Evolutionary conservation across 2,888 invertebrate species (phyloP), one percentile per base, ranked within the genome.

Genomic region (Anoplius nigerrimus): DNA sequence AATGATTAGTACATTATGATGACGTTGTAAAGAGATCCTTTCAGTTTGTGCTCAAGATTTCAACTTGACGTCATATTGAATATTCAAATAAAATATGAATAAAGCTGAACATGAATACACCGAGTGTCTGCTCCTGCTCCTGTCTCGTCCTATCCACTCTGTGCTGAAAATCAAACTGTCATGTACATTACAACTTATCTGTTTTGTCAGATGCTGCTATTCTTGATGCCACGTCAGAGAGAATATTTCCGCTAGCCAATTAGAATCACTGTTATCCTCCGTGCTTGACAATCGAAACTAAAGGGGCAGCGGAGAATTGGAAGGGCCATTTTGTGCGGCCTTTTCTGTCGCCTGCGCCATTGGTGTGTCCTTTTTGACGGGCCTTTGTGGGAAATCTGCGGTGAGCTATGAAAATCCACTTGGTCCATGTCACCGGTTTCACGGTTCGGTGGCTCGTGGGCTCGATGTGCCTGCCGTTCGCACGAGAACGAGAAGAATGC

Each of bases 391-490:
- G 74, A 66, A 78, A 70, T 75, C 57, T 67, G 64, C 69, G 63
- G 72, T 51, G 60, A 70, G 55, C 59, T 55, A 71, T 58, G 76
- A 79, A 81, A 83, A 83, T 84, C 81, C 79, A 79, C 81, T 85
- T 80, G 80, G 84, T 80, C 75, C 83, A 77, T 84, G 85, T 84
- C 84, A 84, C 83, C 78, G 80, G 72, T 76, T 84, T 85, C 72
- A 82, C 82, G 80, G 75, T 75, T 69, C 75, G 76, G 61, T 72
- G 79, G 71, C 66, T 78, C 78, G 75, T 74, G 72, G 68, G 72
- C 73, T 67, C 75, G 73, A 71, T 60, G 73, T 52, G 72, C 69
- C 74, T 79, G 70, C 66, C 69, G 69, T 79, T 84, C 82, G 82
- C 80, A 74, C 75, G 76, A 76, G 80, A 77, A 69, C 74, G 78